A percentile compares a stretch with the other conserved stretches of the same genome.
phyloP scores from a whole-genome alignment of 2,113 vertebrate species.

The Thunnus maccoyii region DNA sequence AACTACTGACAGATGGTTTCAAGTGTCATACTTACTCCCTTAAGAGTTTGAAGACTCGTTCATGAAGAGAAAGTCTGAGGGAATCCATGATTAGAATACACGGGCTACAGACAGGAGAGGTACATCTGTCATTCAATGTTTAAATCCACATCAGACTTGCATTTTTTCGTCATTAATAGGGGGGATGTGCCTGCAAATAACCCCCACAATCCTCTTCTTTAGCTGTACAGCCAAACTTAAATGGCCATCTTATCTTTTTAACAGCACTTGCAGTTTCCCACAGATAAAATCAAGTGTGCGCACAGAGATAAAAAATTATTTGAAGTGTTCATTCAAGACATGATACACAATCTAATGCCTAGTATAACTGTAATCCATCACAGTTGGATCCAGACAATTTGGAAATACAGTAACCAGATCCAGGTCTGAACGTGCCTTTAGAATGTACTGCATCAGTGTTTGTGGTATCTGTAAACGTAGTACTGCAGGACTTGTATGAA shows the following conservation, averaged over 20 bases:
- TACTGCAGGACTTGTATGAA: not conserved
- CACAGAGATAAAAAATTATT: no score
- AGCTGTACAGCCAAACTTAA: no score
- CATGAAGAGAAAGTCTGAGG: slow-evolving; percentile 90
- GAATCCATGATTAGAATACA: slow-evolving; percentile 98
- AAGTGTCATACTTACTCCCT: slow-evolving; percentile 89
- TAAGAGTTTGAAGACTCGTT: slow-evolving; percentile 92
- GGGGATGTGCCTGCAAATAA: not conserved
- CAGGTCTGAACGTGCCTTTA: not conserved
- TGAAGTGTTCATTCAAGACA: not conserved
- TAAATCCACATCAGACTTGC: not conserved
- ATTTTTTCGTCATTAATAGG: not conserved
- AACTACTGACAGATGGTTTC: not conserved
- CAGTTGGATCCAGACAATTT: not conserved
- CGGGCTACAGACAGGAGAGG: slow-evolving; percentile 84
- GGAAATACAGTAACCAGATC: not conserved
- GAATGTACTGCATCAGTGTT: not conserved
- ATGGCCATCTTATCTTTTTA: no score
- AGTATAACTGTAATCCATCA: not conserved
- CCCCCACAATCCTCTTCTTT: no score
- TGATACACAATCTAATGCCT: not conserved
- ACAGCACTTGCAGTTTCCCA: not conserved
- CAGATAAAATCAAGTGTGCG: not conserved
- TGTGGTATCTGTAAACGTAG: not conserved
- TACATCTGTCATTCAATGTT: not conserved